Evolutionary conservation across 2,888 invertebrate genomes (phyloP).

Genomic region (Lathronympha strigana): DNA sequence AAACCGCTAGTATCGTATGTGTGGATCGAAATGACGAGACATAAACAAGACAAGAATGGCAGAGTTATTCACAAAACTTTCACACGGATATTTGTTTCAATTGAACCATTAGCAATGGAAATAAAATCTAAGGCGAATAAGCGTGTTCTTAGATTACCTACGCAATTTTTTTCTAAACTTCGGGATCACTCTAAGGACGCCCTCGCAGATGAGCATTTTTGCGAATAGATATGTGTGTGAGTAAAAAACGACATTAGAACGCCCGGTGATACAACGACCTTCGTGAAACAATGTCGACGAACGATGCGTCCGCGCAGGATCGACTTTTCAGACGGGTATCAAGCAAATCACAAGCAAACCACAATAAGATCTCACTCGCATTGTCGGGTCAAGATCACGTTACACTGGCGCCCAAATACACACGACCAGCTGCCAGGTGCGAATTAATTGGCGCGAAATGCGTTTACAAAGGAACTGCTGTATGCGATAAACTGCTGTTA

Average conservation of each 20-base stretch:
- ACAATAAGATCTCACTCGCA: background rate
- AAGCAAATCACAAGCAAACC: background rate
- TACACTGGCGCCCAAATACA: background rate
- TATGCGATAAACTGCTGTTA: conserved; percentile 17
- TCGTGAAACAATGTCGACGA: conserved; percentile 58
- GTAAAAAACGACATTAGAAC: conserved; percentile 69
- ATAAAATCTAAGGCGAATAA: too few relatives aligned
- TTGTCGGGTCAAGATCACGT: background rate
- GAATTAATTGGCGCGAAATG: conserved; percentile 44
- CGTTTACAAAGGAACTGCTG: conserved; percentile 15
- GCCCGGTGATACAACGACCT: conserved; percentile 68
- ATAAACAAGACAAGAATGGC: background rate
- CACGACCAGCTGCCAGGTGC: conserved; percentile 54
- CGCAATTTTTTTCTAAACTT: background rate
- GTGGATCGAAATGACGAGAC: conserved; percentile 7
- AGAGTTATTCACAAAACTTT: too few relatives aligned
- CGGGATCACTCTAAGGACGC: conserved; percentile 6
- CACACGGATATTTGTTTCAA: too few relatives aligned
- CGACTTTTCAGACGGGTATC: background rate
- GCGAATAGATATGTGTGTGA: conserved; percentile 8
- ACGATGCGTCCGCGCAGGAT: conserved; percentile 56
- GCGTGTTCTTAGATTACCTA: background rate
- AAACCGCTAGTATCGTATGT: background rate
- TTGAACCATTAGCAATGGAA: too few relatives aligned
- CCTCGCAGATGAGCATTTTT: conserved; percentile 9